Percentiles rank a stretch among this genome's conserved stretches.
Evolutionary conservation across 2,797 vertebrate species (phyloP).

Genomic region (Gorsachius magnificus): DNA sequence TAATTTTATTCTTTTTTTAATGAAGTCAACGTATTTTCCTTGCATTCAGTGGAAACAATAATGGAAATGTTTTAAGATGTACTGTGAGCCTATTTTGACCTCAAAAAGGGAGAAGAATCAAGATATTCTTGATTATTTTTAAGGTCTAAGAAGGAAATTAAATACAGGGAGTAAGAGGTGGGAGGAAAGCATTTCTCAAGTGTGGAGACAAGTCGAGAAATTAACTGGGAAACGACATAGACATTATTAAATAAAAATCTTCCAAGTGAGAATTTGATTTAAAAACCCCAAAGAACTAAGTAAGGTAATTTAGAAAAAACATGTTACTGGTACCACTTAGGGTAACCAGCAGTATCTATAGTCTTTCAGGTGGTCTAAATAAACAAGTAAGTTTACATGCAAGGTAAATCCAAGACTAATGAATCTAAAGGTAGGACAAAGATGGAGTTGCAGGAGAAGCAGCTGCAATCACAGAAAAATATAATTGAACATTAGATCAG

Average conservation of each 20-base stretch:
- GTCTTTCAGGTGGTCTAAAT: not conserved
- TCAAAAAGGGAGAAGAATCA: constrained; percentile 11
- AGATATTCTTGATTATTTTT: constrained; percentile 3
- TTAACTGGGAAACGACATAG: not conserved
- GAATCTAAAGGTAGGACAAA: not conserved
- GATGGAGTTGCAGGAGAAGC: not conserved
- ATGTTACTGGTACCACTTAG: not conserved
- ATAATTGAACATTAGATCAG: not conserved
- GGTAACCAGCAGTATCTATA: not conserved
- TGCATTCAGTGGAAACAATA: constrained; percentile 64
- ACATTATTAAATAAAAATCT: not conserved
- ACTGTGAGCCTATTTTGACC: constrained; percentile 36
- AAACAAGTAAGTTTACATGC: not conserved
- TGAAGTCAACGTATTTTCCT: constrained; percentile 65
- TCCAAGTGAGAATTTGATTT: not conserved
- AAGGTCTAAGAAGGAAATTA: constrained; percentile 25
- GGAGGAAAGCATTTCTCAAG: not conserved
- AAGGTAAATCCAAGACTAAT: not conserved
- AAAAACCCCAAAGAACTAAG: accelerated
- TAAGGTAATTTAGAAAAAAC: not conserved
- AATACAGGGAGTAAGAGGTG: not conserved
- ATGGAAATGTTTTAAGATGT: constrained; percentile 72
- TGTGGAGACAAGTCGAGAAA: not conserved
- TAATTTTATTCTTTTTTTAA: constrained; percentile 66
- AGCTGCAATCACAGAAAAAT: not conserved